phyloP scores from a whole-genome alignment of 2,797 vertebrate genomes.

The Siniperca undulata region DNA sequence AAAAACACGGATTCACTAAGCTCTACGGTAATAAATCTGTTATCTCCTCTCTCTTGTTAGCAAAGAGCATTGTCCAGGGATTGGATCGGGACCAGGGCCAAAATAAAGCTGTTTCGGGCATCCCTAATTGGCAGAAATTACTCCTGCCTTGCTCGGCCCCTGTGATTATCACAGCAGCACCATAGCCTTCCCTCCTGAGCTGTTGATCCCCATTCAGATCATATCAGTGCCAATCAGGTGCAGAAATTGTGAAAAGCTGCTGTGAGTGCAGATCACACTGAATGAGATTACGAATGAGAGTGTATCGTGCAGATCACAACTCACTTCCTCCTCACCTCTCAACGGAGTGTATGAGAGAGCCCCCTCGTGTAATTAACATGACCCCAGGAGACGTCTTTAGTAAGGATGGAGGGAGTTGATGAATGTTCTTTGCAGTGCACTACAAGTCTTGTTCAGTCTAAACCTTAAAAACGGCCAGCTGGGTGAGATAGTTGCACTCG shows the following conservation, averaged over 20 bases:
- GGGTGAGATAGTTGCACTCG: not conserved
- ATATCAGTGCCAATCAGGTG: not conserved
- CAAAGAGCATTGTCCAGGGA: not conserved
- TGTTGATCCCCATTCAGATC: constrained; percentile 19
- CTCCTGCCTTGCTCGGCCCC: not conserved
- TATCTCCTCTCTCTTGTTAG: not conserved
- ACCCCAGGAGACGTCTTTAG: constrained; percentile 47
- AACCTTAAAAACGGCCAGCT: not conserved
- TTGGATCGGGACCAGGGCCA: not conserved
- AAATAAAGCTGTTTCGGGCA: not conserved
- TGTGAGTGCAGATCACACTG: constrained; percentile 1
- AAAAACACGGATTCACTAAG: too few relatives aligned
- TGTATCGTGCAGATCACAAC: not conserved
- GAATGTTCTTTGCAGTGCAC: too few relatives aligned
- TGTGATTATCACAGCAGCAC: not conserved
- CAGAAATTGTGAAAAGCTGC: constrained; percentile 8
- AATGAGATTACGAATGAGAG: constrained; percentile 26
- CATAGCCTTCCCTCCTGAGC: not conserved
- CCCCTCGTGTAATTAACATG: constrained; percentile 60
- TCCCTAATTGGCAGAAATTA: not conserved
- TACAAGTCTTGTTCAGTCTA: not conserved
- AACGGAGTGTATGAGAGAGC: constrained; percentile 9
- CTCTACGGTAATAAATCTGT: not conserved
- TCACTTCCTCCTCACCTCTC: constrained; percentile 26
- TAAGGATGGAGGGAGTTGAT: not conserved